A percentile compares a stretch with the other conserved stretches of the same genome.
These are phyloP conservation scores for Patella caerulea DNA, from an alignment of 2,888 invertebrate species.

Conservation along the genomic window DNA sequence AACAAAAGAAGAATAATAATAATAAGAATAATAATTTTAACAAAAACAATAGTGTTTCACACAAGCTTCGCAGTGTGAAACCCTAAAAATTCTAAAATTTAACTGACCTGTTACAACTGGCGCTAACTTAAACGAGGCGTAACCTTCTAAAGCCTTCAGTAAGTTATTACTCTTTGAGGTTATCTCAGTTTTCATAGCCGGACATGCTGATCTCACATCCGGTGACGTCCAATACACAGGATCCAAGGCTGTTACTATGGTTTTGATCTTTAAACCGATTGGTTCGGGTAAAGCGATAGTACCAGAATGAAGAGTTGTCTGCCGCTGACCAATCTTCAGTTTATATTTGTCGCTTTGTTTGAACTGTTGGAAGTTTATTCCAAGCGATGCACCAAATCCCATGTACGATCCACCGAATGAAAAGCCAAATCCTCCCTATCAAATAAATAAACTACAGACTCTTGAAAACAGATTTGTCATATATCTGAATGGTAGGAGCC, in stretches of 20 bases:
- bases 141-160: conserved; percentile 17
- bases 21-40: too few relatives aligned
- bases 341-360: conserved; percentile 20
- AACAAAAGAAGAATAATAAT: too few relatives aligned
- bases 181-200: not conserved
- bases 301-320: conserved; percentile 27
- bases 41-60: too few relatives aligned
- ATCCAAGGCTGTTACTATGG: conserved; percentile 12
- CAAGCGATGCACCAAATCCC: conserved; percentile 33
- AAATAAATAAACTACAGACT: not conserved
- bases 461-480: too few relatives aligned
- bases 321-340: conserved; percentile 28
- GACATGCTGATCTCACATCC: not conserved
- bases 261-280: conserved; percentile 17
- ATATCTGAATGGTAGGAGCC: too few relatives aligned
- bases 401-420: conserved; percentile 35
- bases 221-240: conserved; percentile 21
- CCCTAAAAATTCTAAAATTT: too few relatives aligned
- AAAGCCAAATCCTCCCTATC: conserved; percentile 21
- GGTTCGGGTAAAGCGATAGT: conserved; percentile 30
- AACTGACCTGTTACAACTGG: conserved; percentile 14
- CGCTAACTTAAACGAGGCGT: conserved; percentile 27
- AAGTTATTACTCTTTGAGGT: conserved; percentile 3
- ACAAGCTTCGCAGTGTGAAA: too few relatives aligned
- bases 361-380: conserved; percentile 29